phyloP scores from a whole-genome alignment of 2,113 vertebrate species.

The Neolamprologus variostigma region DNA sequence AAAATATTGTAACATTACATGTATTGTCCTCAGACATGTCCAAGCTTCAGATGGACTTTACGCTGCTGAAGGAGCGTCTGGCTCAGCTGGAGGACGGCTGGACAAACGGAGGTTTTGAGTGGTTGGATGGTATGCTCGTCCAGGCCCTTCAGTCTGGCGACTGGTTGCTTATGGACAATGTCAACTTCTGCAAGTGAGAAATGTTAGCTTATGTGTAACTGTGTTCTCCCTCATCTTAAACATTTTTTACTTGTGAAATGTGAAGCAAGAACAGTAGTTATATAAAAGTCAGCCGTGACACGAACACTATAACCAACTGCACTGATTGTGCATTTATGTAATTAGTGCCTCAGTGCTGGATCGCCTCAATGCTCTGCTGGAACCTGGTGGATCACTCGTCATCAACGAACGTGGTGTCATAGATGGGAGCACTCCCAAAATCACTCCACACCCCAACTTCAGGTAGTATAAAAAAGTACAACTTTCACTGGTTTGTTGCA shows the following conservation, averaged over 20 bases:
- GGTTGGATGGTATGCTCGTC: conserved; percentile 92
- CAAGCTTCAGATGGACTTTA: conserved; percentile 84
- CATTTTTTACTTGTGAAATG: not conserved
- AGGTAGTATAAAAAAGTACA: conserved; percentile 68
- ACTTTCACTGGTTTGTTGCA: not conserved
- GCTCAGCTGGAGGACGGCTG: conserved; percentile 74
- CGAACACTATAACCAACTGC: not conserved
- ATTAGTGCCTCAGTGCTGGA: conserved; percentile 91
- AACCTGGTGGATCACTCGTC: conserved; percentile 90
- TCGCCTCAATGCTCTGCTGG: conserved; percentile 91
- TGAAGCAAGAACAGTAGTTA: not conserved
- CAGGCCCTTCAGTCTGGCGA: conserved; percentile 88
- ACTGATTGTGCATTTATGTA: not conserved
- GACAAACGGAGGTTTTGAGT: conserved; percentile 89
- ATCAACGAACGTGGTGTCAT: conserved; percentile 91
- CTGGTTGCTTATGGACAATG: conserved; percentile 98
- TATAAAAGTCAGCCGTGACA: not conserved
- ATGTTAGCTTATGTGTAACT: not conserved
- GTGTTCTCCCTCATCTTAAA: not conserved
- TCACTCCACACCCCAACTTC: conserved; percentile 91
- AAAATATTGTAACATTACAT: not conserved
- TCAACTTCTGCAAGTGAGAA: conserved; percentile 95
- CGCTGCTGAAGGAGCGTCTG: conserved; percentile 78
- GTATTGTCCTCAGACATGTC: conserved; percentile 78
- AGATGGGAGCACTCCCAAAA: conserved; percentile 81